Percentiles rank a stretch among this genome's conserved stretches.
Evolutionary conservation across 2,888 invertebrate genomes (phyloP).

Genomic region (Podotricha telesiphe): DNA sequence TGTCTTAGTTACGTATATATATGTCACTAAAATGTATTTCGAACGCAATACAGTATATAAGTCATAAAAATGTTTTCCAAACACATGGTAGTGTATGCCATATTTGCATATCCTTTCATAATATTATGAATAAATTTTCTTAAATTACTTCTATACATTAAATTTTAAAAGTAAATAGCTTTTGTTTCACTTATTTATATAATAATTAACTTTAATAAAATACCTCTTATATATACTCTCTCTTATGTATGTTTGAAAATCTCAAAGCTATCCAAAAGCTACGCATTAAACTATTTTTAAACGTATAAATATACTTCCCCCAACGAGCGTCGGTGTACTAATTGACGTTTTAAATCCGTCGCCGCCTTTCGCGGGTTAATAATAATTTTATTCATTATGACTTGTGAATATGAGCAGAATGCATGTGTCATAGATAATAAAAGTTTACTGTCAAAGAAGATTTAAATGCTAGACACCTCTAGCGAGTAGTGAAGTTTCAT

Average conservation of each 20-base stretch:
- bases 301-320: conserved; percentile 69
- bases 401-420: conserved; percentile 25
- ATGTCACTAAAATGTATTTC: no score
- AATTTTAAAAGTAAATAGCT: no score
- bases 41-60: no score
- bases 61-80: no score
- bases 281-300: conserved; percentile 66
- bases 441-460: not conserved
- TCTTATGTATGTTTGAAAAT: conserved; percentile 5
- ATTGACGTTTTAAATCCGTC: conserved; percentile 79
- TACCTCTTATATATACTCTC: not conserved
- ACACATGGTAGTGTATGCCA: no score
- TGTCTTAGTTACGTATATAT: no score
- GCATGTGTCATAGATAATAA: not conserved
- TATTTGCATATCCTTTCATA: no score
- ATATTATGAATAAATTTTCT: no score
- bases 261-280: conserved; percentile 18
- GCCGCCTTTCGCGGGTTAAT: conserved; percentile 54
- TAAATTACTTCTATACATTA: no score
- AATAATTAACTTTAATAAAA: not conserved
- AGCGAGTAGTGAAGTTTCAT: no score
- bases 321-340: conserved; percentile 62
- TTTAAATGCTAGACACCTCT: not conserved
- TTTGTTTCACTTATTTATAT: not conserved
- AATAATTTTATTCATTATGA: conserved; percentile 43